Percentiles rank a stretch among this genome's conserved stretches.
Conservation (phyloP, 1,140 invertebrate genomes). For the Pararge aegeria region DNA sequence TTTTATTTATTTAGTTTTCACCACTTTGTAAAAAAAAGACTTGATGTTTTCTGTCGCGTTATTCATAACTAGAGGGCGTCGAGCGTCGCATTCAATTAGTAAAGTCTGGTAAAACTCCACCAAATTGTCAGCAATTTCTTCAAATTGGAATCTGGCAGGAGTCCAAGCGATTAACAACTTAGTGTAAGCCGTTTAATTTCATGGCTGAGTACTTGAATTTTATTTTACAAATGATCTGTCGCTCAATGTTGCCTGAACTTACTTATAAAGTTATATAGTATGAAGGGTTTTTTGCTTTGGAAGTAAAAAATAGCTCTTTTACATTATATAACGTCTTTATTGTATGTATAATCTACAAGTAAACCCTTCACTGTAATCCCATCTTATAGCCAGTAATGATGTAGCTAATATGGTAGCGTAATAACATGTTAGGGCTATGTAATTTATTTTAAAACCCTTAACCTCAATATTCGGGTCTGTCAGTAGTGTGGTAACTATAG, state of each 20-base stretch:
- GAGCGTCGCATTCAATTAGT: slow-evolving; percentile 33
- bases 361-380: no score
- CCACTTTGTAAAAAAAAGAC: neutral
- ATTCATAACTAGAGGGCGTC: slow-evolving; percentile 4
- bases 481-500: no score
- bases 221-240: slow-evolving; percentile 26
- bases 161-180: slow-evolving; percentile 69
- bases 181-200: slow-evolving; percentile 73
- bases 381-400: no score
- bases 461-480: no score
- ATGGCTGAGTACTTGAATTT: slow-evolving; percentile 54
- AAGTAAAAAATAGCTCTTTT: neutral
- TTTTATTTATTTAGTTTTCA: neutral
- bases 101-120: slow-evolving; percentile 36
- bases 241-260: neutral
- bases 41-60: neutral
- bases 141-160: slow-evolving; percentile 61
- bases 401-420: no score
- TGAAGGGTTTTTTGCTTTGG: neutral
- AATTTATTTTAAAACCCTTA: no score
- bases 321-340: no score
- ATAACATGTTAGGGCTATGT: no score
- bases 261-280: no score
- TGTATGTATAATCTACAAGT: no score
- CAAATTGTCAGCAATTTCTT: slow-evolving; percentile 61